These are phyloP conservation scores for Natator depressus DNA, from an alignment of 2,113 vertebrate genomes.

Conservation along the genomic window DNA sequence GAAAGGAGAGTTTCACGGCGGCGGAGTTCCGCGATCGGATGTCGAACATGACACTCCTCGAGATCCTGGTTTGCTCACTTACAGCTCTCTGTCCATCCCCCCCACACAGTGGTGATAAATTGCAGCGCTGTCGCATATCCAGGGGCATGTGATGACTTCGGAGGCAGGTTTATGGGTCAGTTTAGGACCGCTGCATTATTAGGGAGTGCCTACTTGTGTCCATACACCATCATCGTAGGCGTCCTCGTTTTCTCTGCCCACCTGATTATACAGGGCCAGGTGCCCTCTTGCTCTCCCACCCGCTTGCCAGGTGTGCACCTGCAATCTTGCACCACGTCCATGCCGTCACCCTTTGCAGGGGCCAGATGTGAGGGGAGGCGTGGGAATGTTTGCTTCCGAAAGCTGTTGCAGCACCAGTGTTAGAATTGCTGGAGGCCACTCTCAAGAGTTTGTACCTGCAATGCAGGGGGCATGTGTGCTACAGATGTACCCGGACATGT, in stretches of 20 bases:
- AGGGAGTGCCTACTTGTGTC: accelerated
- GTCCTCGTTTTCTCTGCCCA: not conserved
- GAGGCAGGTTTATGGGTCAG: not conserved
- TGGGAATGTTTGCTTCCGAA: not conserved
- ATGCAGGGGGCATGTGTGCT: not conserved
- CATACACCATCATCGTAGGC: accelerated
- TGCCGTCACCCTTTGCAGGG: too few relatives aligned
- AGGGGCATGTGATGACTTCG: accelerated
- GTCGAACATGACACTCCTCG: accelerated
- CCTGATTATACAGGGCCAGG: not conserved
- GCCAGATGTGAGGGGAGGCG: not conserved
- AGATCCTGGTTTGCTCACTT: not conserved
- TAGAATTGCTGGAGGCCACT: not conserved
- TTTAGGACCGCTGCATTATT: not conserved
- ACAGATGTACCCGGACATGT: not conserved
- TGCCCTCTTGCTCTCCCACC: too few relatives aligned
- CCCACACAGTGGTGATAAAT: not conserved
- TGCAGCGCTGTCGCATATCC: not conserved
- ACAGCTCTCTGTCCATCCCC: not conserved
- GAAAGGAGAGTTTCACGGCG: not conserved
- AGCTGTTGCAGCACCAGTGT: not conserved
- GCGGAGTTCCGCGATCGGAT: not conserved
- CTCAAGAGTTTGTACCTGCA: not conserved
- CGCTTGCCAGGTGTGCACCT: not conserved
- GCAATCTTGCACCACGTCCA: not conserved